Evolutionary conservation across 2,113 vertebrate genomes (phyloP).

Genomic region (Willisornis vidua): DNA sequence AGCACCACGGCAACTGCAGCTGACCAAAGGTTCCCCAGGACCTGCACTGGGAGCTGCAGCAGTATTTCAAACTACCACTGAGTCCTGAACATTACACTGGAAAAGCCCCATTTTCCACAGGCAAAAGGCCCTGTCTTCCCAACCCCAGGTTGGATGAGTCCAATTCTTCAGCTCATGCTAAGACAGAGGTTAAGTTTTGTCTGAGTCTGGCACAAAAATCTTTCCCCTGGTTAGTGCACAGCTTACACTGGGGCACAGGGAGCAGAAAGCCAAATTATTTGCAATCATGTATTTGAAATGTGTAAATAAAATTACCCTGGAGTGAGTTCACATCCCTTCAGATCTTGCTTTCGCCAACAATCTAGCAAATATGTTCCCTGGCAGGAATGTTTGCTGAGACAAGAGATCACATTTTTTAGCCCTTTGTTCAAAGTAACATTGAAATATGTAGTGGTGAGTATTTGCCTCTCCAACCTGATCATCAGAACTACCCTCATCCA

Average conservation of each 20-base stretch:
- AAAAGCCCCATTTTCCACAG: background rate
- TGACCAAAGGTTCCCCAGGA: background rate
- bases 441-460: slow-evolving; percentile 5
- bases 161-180: background rate
- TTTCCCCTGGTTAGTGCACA: background rate
- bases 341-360: background rate
- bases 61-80: background rate
- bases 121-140: background rate
- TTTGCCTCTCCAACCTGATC: slow-evolving; percentile 15
- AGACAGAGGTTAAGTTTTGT: background rate
- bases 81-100: background rate
- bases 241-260: background rate
- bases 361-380: slow-evolving; percentile 12
- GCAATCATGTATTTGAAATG: background rate
- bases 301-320: background rate
- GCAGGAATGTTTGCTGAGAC: slow-evolving; percentile 46
- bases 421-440: slow-evolving; percentile 20
- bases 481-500: background rate
- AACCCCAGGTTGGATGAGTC: background rate
- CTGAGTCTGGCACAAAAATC: background rate
- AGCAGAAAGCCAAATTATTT: background rate
- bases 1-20: background rate
- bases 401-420: slow-evolving; percentile 44
- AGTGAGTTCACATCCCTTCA: background rate
- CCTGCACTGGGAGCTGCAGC: background rate